Evolutionary conservation across 2,797 vertebrate species (phyloP).

Genomic region (Discoglossus pictus): DNA sequence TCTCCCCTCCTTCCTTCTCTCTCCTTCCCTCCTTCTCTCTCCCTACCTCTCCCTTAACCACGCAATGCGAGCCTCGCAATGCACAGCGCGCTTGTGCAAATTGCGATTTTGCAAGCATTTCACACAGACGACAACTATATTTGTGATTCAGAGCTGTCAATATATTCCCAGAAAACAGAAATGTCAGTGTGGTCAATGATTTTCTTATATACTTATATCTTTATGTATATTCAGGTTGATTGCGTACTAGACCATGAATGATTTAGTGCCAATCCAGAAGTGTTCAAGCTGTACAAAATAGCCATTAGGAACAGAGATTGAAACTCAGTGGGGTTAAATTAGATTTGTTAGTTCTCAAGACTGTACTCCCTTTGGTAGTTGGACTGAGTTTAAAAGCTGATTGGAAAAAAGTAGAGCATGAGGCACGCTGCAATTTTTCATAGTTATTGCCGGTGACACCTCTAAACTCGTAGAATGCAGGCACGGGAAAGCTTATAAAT

Average conservation of each 20-base stretch:
- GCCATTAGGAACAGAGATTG: slow-evolving; percentile 61
- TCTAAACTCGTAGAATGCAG: slow-evolving; percentile 78
- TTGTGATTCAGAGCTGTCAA: too few species aligned
- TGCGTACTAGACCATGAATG: slow-evolving; percentile 51
- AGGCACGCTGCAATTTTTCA: slow-evolving; percentile 84
- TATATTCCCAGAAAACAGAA: background rate
- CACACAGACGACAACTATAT: too few species aligned
- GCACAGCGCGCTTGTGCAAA: too few species aligned
- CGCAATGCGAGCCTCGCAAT: too few species aligned
- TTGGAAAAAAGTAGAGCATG: slow-evolving; percentile 60
- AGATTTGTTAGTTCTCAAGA: slow-evolving; percentile 65
- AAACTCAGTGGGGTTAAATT: slow-evolving; percentile 67
- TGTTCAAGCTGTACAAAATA: slow-evolving; percentile 62
- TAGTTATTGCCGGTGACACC: slow-evolving; percentile 85
- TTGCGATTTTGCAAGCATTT: too few species aligned
- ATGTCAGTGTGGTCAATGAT: slow-evolving; percentile 12
- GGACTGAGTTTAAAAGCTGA: slow-evolving; percentile 60
- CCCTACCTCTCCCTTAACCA: too few species aligned
- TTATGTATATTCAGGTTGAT: slow-evolving; percentile 52
- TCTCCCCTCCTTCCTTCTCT: too few species aligned
- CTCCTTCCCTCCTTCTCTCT: too few species aligned
- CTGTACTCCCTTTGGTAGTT: slow-evolving; percentile 69
- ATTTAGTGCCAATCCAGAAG: slow-evolving; percentile 58
- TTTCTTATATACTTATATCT: too few species aligned
- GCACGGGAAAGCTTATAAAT: slow-evolving; percentile 65